Conservation (phyloP, 2,113 vertebrate species). For the Tychaedon coryphoeus region DNA sequence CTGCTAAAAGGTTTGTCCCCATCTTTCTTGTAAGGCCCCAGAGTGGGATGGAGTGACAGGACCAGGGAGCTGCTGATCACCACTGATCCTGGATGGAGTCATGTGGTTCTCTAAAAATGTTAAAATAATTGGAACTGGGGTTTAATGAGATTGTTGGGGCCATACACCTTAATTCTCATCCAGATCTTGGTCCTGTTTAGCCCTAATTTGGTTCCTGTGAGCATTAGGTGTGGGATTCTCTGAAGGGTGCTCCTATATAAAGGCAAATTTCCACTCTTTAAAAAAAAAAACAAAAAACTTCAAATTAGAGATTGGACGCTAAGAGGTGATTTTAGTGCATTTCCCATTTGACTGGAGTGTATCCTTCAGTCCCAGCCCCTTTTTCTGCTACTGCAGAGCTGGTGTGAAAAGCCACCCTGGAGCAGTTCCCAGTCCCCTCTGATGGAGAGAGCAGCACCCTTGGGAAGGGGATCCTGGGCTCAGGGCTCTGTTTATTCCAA, state of each 20-base stretch:
- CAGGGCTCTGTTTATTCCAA: background rate
- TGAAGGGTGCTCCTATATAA: background rate
- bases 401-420: background rate
- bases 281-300: background rate
- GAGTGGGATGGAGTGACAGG: background rate
- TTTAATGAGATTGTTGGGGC: background rate
- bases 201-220: background rate
- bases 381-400: background rate
- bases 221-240: background rate
- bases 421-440: background rate
- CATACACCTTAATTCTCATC: accelerated
- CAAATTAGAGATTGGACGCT: background rate
- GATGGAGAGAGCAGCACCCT: background rate
- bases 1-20: background rate
- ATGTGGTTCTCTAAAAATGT: background rate
- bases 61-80: background rate
- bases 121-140: background rate
- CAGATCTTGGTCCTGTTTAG: background rate
- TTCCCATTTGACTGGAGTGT: background rate
- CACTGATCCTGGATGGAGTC: background rate
- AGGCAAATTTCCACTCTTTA: background rate
- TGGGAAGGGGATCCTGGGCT: background rate
- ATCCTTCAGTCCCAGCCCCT: background rate
- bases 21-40: background rate
- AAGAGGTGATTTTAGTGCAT: background rate